Evolutionary conservation across 2,888 invertebrate genomes (phyloP), one percentile per base, ranked within the genome.

Genomic region (Vandiemenella viatica): DNA sequence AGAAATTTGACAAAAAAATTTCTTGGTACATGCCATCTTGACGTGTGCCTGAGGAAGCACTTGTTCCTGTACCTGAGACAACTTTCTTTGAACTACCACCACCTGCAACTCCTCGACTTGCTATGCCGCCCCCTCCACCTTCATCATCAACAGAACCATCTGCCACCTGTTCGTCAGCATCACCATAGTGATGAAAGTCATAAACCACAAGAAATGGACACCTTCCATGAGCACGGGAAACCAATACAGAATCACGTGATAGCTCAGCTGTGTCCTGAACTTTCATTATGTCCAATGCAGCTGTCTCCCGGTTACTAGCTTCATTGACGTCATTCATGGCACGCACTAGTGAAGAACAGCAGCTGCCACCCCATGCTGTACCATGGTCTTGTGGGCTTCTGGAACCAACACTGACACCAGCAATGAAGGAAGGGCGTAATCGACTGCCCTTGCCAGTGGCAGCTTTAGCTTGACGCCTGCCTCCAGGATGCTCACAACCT

Each of bases 271-370:
- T 62, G 54, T 56, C 62, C 17, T 61, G 64, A 23, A 69, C 67
- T 50, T 70, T 69, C 65, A 72, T 71, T 54, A 72, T 71, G 55
- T 71, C 69, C 49, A 70, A 61, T 16, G 60, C 58, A 50, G 63
- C 61, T 55, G 66, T 46, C 37, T 62, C 62, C 19, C 60, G 58
- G 59, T 70, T 75, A 51, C 77, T 77, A n/a, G 49, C 82, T 64
- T 80, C 77, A 60, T 83, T 83, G 50, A 83, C 79, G 61, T 81
- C 80, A 62, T 87, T 85, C 75, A 86, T 79, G 13, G 82, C 79
- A 57, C 83, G 79, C 7, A 86, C 79, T 49, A 75, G 60, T 23
- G 55, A 53, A 8, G 49, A 46, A 37, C 37, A 45, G 23, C 49
- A 43, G 13, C 40, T 37, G 8, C 46, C 53, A 38, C 54, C 53